phyloP scores from a whole-genome alignment of 2,797 vertebrate species.

The Apogon hyalosoma region DNA sequence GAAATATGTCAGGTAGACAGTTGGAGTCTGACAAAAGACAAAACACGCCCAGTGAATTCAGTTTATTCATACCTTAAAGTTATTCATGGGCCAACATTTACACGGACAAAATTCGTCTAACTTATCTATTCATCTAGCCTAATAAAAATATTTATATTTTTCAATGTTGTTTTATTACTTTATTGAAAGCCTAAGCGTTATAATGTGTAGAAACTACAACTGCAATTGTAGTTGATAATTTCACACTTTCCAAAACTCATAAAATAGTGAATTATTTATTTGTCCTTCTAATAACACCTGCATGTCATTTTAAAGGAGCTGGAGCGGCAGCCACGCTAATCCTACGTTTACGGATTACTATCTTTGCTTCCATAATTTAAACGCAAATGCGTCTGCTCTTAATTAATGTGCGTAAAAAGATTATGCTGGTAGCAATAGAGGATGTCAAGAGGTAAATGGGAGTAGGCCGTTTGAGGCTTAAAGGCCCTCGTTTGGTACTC shows the following conservation, averaged over 20 bases:
- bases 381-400: conserved; percentile 46
- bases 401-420: conserved; percentile 43
- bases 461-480: conserved; percentile 63
- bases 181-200: conserved; percentile 2
- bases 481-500: conserved; percentile 72
- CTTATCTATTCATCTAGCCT: neutral
- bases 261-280: neutral
- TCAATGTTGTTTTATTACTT: conserved; percentile 4
- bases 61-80: conserved; percentile 17
- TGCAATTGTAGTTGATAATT: neutral
- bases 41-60: conserved; percentile 6
- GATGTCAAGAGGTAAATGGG: conserved; percentile 55
- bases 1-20: conserved; percentile 40
- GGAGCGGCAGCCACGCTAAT: conserved; percentile 7
- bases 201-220: neutral
- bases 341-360: neutral
- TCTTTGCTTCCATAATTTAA: conserved; percentile 12
- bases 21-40: conserved; percentile 4
- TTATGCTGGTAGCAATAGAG: conserved; percentile 20
- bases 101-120: neutral
- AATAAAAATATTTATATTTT: no score
- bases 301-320: neutral
- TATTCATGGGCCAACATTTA: conserved; percentile 9
- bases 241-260: neutral
- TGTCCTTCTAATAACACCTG: conserved; percentile 2